phyloP scores from a whole-genome alignment of 2,113 vertebrate species.

The Triplophysa siluroides region DNA sequence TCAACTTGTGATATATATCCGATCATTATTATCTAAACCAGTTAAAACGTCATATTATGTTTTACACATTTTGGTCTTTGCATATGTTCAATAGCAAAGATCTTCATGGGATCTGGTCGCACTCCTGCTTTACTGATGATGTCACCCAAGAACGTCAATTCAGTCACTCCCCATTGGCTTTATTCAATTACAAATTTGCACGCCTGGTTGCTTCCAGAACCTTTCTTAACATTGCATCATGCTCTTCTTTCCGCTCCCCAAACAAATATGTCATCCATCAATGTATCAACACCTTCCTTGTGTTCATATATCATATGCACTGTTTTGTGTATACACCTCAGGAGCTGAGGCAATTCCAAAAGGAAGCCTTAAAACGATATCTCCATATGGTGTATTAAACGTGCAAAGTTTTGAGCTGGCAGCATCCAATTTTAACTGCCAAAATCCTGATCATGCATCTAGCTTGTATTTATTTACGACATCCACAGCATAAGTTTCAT shows the following conservation, averaged over 20 bases:
- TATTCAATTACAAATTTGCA: slow-evolving; percentile 30
- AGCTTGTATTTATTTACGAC: slow-evolving; percentile 11
- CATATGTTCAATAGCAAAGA: slow-evolving; percentile 31
- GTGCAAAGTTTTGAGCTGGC: slow-evolving; percentile 35
- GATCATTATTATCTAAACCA: too few species aligned
- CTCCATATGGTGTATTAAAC: slow-evolving; percentile 39
- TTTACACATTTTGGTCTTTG: slow-evolving; percentile 12
- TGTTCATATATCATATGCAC: slow-evolving; percentile 37
- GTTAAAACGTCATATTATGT: too few species aligned
- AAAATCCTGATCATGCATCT: slow-evolving; percentile 42
- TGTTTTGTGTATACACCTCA: slow-evolving; percentile 49
- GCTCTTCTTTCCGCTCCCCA: slow-evolving; percentile 21
- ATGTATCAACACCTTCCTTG: slow-evolving; percentile 36
- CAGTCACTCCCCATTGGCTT: slow-evolving; percentile 24
- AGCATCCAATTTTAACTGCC: slow-evolving; percentile 40
- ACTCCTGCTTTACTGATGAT: slow-evolving; percentile 25
- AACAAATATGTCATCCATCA: slow-evolving; percentile 40
- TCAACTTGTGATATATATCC: too few species aligned
- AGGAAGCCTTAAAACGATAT: slow-evolving; percentile 27
- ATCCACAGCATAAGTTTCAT: neutral
- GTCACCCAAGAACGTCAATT: slow-evolving; percentile 45
- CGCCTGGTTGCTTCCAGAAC: neutral
- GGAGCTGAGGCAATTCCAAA: slow-evolving; percentile 37
- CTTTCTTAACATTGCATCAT: slow-evolving; percentile 10
- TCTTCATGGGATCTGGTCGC: slow-evolving; percentile 17